Percentiles rank a stretch among this genome's conserved stretches.
These are phyloP conservation scores for Lerista edwardsae DNA, from an alignment of 2,797 vertebrate genomes.

Conservation along the genomic window DNA sequence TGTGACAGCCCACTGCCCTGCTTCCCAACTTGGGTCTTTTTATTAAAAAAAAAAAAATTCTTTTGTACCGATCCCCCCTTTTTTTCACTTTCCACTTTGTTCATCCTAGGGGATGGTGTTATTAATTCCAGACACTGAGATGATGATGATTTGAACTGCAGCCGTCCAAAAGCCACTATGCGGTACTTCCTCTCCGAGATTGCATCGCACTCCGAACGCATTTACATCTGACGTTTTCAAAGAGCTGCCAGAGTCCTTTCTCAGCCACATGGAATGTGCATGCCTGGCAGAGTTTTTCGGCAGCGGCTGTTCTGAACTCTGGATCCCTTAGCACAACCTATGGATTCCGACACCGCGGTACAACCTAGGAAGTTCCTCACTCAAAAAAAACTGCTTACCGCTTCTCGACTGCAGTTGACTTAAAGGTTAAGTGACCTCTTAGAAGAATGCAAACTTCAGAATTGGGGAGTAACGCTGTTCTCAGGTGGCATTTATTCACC, in stretches of 20 bases:
- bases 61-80: slow-evolving; percentile 31
- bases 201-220: slow-evolving; percentile 60
- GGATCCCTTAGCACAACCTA: slow-evolving; percentile 53
- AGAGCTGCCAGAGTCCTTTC: slow-evolving; percentile 2
- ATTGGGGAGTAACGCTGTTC: slow-evolving; percentile 61
- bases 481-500: slow-evolving; percentile 69
- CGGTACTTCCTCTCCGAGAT: slow-evolving; percentile 63
- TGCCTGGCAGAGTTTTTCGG: slow-evolving; percentile 49
- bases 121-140: slow-evolving; percentile 68
- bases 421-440: slow-evolving; percentile 73
- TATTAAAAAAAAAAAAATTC: slow-evolving; percentile 63
- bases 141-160: slow-evolving; percentile 65
- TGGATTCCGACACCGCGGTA: slow-evolving; percentile 57
- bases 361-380: slow-evolving; percentile 60
- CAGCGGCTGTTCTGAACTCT: slow-evolving; percentile 48
- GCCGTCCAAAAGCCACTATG: slow-evolving; percentile 67
- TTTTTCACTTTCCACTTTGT: slow-evolving; percentile 19
- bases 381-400: slow-evolving; percentile 67
- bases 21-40: slow-evolving; percentile 46
- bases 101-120: slow-evolving; percentile 45
- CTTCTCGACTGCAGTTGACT: slow-evolving; percentile 70
- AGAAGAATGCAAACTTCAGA: slow-evolving; percentile 73
- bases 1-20: slow-evolving; percentile 52
- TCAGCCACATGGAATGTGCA: slow-evolving; percentile 41
- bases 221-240: slow-evolving; percentile 55